A percentile compares a stretch with the other conserved stretches of the same genome.
Conservation (phyloP, 1,140 invertebrate genomes). For the Gonioctena quinquepunctata region DNA sequence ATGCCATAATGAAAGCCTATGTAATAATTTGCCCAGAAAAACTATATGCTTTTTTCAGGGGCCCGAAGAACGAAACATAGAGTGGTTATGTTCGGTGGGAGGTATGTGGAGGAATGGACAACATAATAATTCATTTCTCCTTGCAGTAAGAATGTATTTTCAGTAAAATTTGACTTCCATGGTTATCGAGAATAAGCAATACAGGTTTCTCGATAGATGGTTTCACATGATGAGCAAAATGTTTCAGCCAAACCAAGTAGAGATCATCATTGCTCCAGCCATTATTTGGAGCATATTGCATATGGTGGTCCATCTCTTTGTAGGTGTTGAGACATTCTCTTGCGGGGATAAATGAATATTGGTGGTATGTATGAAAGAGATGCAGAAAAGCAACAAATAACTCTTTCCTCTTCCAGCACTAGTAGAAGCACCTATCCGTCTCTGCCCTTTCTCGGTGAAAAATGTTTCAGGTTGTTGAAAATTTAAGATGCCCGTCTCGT, state of each 20-base stretch:
- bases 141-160: slow-evolving; percentile 12
- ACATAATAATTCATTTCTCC: neutral
- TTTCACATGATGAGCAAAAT: neutral
- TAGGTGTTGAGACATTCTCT: neutral
- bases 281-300: slow-evolving; percentile 1
- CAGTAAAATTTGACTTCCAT: slow-evolving; percentile 30
- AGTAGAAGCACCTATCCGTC: no score
- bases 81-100: slow-evolving; percentile 28
- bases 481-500: no score
- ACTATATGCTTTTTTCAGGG: no score
- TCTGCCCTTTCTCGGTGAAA: no score
- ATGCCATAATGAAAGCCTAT: no score
- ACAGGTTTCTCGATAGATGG: no score
- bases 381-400: neutral
- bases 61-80: slow-evolving; percentile 25
- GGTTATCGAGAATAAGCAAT: no score
- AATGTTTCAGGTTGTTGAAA: no score
- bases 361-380: no score
- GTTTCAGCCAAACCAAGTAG: slow-evolving; percentile 7
- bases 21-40: no score
- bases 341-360: neutral
- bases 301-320: neutral
- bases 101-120: neutral
- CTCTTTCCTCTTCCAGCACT: no score
- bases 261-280: slow-evolving; percentile 7